Conservation (phyloP, 2,888 invertebrate genomes). For the Uropetala carovei region DNA sequence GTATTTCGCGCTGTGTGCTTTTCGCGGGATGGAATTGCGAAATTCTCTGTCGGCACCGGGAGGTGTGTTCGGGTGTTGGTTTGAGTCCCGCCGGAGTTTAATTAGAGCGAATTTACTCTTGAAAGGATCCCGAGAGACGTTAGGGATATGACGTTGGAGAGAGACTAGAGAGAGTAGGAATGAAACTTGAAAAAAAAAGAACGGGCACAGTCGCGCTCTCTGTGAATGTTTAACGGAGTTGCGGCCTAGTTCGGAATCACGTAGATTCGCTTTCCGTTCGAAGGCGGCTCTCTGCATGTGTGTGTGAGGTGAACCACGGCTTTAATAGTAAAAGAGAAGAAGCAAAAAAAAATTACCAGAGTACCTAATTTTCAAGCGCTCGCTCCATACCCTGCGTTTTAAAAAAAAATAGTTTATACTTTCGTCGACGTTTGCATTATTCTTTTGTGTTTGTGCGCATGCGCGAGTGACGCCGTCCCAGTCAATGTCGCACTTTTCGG, state of each 20-base stretch:
- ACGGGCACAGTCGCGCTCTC: not conserved
- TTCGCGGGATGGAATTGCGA: not conserved
- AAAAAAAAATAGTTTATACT: too few species aligned
- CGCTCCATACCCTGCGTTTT: too few species aligned
- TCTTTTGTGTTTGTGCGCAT: too few species aligned
- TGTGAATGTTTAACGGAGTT: conserved; percentile 13
- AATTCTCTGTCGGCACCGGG: not conserved
- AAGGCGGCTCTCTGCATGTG: not conserved
- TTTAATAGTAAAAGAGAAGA: too few species aligned
- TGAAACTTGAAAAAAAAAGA: not conserved
- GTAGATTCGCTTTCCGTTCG: not conserved
- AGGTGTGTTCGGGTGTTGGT: not conserved
- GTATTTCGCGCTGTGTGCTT: not conserved
- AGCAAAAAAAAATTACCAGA: too few species aligned
- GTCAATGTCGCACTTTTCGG: too few species aligned
- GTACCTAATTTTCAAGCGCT: too few species aligned
- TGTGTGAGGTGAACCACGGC: too few species aligned
- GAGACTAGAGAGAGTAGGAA: too few species aligned
- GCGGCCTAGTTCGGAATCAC: not conserved
- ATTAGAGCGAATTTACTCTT: not conserved
- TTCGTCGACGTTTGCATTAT: too few species aligned
- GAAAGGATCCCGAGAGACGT: not conserved
- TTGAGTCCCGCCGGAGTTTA: not conserved
- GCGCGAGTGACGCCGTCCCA: too few species aligned
- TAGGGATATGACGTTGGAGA: not conserved